Conservation (phyloP, 2,888 invertebrate species). For the Graphium colonna region DNA sequence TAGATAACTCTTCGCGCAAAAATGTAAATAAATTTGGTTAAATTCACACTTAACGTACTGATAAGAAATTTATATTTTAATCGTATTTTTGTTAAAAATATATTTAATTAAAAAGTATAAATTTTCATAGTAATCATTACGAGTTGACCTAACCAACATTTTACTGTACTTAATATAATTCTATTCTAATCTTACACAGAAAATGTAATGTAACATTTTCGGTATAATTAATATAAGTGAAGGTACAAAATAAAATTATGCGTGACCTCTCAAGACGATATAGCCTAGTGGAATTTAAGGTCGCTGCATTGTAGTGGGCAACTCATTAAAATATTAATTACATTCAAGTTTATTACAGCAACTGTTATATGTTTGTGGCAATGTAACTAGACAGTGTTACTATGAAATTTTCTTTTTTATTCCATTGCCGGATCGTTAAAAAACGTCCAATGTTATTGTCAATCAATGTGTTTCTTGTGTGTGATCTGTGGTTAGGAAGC, state of each 20-base stretch:
- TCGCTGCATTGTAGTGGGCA: slow-evolving; percentile 17
- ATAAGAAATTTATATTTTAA: too few species aligned
- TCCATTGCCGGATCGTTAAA: not conserved
- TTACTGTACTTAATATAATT: too few species aligned
- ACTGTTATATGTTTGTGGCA: not conserved
- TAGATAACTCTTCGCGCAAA: too few species aligned
- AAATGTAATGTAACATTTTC: not conserved
- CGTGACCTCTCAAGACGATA: slow-evolving; percentile 24
- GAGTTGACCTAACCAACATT: too few species aligned
- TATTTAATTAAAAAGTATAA: too few species aligned
- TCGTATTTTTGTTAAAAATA: too few species aligned
- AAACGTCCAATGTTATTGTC: not conserved
- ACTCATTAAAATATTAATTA: slow-evolving; percentile 24
- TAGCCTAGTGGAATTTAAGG: slow-evolving; percentile 21
- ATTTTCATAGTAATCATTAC: too few species aligned
- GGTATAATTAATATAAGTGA: slow-evolving; percentile 17
- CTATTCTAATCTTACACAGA: not conserved
- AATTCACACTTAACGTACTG: too few species aligned
- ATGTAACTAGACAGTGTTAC: slow-evolving; percentile 1
- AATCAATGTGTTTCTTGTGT: too few species aligned
- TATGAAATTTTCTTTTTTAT: not conserved
- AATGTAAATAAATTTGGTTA: too few species aligned
- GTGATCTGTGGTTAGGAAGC: too few species aligned
- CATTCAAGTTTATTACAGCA: slow-evolving; percentile 13
- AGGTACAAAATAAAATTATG: slow-evolving; percentile 17